Evolutionary conservation across 2,888 invertebrate genomes (phyloP), one percentile per base, ranked within the genome.

Genomic region (Hypsopygia costalis): DNA sequence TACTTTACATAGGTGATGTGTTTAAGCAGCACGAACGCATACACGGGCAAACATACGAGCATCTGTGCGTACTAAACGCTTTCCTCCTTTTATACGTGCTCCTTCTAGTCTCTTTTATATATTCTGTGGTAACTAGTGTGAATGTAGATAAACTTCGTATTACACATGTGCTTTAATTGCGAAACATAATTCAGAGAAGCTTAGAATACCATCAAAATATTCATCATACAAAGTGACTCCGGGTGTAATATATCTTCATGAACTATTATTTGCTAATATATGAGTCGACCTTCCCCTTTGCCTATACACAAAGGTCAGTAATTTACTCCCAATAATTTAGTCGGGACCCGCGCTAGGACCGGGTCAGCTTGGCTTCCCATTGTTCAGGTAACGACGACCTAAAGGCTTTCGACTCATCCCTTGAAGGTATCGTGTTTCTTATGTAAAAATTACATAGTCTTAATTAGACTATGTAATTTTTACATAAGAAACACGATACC

Each of bases 321-420:
- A 55, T 55, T 55, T 55, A 50, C 48, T 53, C 50, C 47, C 48
- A 47, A 49, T 52, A 50, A 49, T 44, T 42, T 42, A 37, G 43
- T 32, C 42, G 47, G 36, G 44, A 46, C 45, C 49, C 43, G 41
- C 43, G 47, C 51, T 51, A 46, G 54, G 52, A 55, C 52, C 52
- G 46, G 43, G 48, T 36, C 49, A 43, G 45, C 41, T 41, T 44
- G 49, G 44, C 47, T 49, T 49, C 51, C 40, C 43, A 60, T 60
- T 62, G 58, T 60, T 54, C 50, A 50, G 46, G 47, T 44, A 35
- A 51, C 50, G 40, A 51, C 50, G 40, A 34, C 52, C 56, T 58
- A 58, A 59, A 49, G 54, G 52, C 36, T 41, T 47, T 10, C 9
- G 25, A 11, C 9, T 20, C 10, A 29, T 36, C 12, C 11, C 11